Evolutionary conservation across 2,113 vertebrate genomes (phyloP), one percentile per base, ranked within the genome.

Genomic region (Pelobates fuscus): DNA sequence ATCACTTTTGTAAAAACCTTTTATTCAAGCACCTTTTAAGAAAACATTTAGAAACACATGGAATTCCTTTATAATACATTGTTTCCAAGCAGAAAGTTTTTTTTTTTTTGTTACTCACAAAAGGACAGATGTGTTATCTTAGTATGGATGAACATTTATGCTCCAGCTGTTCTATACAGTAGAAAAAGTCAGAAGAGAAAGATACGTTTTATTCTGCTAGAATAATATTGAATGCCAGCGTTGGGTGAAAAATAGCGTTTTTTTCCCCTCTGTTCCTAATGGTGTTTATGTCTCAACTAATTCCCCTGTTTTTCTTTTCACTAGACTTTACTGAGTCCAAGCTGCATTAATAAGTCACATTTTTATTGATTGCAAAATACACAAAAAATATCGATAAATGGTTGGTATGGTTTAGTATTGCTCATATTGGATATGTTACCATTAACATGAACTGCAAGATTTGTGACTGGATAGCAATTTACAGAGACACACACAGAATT

Each of bases 91-190:
- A 7, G 18, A 59, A 23, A 46, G 37, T 54, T 61, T 71, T n/a
- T n/a, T n/a, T n/a, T n/a, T n/a, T n/a, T n/a, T 32, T 49, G 65
- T 46, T 57, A 29, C 17, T 37, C 32, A 75, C 71, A 75, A 44
- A 27, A 29, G 71, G 63, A 75, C 71, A 75, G 71, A 75, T 75
- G 71, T 75, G 30, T 67, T 67, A 67, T 75, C 32, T 75, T 62
- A 67, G 71, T 57, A 11, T 10, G 52, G 71, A 74, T 74, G 65
- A 65, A 61, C 52, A 75, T 58, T 58, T 67, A 75, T 75, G 62
- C 52, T 75, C 71, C 52, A 75, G 71, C 55, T 75, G 55, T 75
- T 46, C 55, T 67, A 18, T 75, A 75, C 63, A 75, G 71, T 67
- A 59, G 63, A n/a, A 58, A 66, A 67, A 67, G 23, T 29, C 62